Conservation (phyloP, 2,113 vertebrate genomes). For the Pleuronectes platessa region DNA sequence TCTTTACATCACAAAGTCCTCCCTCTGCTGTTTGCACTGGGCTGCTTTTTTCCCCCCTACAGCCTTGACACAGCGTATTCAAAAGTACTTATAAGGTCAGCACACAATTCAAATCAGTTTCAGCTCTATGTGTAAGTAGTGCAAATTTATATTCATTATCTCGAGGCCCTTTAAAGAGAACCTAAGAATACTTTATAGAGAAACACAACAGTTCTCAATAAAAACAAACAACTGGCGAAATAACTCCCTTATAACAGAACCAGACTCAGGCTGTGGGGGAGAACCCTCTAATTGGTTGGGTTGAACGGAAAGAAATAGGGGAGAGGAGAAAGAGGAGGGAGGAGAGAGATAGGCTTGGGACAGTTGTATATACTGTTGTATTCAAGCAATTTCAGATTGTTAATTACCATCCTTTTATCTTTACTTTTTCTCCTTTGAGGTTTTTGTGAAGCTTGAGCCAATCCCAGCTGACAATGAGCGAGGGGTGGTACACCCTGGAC, state of each 20-base stretch:
- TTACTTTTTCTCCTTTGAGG: too few species aligned
- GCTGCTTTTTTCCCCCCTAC: constrained; percentile 24
- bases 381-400: too few species aligned
- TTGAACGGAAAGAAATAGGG: not conserved
- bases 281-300: not conserved
- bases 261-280: not conserved
- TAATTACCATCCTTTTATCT: too few species aligned
- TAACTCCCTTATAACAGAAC: not conserved
- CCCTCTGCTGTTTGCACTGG: constrained; percentile 24
- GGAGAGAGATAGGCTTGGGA: too few species aligned
- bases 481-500: too few species aligned
- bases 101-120: not conserved
- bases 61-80: constrained; percentile 37
- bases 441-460: too few species aligned
- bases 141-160: not conserved
- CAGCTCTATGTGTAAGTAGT: not conserved
- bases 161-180: not conserved
- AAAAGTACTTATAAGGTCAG: constrained; percentile 13
- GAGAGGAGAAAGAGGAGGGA: not conserved
- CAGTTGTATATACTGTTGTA: too few species aligned
- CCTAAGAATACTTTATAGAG: not conserved
- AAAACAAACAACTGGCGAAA: not conserved
- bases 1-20: constrained; percentile 41
- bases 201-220: not conserved
- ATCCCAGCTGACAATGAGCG: too few species aligned